Percentiles rank a stretch among this genome's conserved stretches.
Conservation (phyloP, 2,113 vertebrate species). For the Hystrix cristata region DNA sequence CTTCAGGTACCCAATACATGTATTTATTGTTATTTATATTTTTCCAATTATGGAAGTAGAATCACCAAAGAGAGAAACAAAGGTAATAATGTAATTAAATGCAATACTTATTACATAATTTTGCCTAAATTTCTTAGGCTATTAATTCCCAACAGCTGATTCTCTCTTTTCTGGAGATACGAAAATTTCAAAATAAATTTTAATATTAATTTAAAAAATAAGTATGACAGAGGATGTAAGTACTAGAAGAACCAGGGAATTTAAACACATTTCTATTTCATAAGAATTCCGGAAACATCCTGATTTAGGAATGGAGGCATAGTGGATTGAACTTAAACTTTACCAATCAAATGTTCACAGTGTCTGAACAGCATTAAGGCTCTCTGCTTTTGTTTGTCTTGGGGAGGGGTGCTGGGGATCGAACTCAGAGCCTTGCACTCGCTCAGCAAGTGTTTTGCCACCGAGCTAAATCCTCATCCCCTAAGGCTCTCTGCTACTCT, state of each 20-base stretch:
- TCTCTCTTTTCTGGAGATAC: background rate
- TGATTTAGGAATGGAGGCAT: background rate
- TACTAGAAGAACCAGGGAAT: background rate
- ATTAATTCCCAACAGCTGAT: background rate
- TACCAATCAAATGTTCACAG: constrained; percentile 21
- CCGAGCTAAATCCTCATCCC: too few species aligned
- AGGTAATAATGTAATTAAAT: constrained; percentile 46
- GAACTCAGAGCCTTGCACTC: too few species aligned
- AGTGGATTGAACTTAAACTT: background rate
- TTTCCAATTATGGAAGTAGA: constrained; percentile 44
- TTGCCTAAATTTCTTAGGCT: constrained; percentile 49
- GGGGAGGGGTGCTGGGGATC: too few species aligned
- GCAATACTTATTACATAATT: background rate
- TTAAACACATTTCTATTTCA: constrained; percentile 8
- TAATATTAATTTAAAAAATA: constrained; percentile 57
- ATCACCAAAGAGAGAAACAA: constrained; percentile 5
- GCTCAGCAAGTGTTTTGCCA: too few species aligned
- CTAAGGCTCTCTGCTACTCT: background rate
- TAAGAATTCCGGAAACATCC: constrained; percentile 13
- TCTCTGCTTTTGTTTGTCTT: background rate
- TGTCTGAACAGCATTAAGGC: background rate
- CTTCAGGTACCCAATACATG: background rate
- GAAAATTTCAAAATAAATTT: constrained; percentile 62
- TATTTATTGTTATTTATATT: constrained; percentile 36
- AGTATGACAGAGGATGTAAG: constrained; percentile 12